phyloP scores from a whole-genome alignment of 2,113 vertebrate species.

The Danionella cerebrum region DNA sequence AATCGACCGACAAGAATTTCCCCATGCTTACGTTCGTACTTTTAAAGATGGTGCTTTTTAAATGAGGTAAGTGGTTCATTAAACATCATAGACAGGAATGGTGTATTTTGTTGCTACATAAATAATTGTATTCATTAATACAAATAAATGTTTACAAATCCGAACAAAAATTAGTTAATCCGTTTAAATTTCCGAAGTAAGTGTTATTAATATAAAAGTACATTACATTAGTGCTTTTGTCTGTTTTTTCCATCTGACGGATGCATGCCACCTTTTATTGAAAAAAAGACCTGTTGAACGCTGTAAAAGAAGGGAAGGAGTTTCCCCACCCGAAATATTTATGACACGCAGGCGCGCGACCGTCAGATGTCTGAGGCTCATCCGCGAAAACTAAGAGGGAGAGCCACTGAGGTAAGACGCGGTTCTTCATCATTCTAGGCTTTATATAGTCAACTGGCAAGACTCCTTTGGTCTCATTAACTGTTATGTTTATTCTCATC shows the following conservation, averaged over 20 bases:
- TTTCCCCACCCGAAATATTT: not conserved
- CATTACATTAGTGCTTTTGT: no score
- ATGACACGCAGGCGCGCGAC: slow-evolving; percentile 11
- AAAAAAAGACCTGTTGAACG: not conserved
- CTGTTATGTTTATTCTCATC: not conserved
- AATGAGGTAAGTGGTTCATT: no score
- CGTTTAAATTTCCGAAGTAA: no score
- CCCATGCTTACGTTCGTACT: no score
- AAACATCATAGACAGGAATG: no score
- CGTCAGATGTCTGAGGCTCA: not conserved
- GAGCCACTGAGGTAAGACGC: slow-evolving; percentile 1
- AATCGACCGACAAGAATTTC: no score
- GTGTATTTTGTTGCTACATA: no score
- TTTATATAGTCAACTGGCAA: not conserved
- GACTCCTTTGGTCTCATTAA: not conserved
- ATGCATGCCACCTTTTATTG: not conserved
- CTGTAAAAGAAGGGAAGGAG: not conserved
- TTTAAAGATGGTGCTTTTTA: no score
- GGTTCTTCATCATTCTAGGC: not conserved
- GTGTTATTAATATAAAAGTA: no score
- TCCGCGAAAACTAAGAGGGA: not conserved
- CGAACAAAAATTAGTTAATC: no score
- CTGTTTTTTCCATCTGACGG: not conserved
- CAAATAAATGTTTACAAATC: no score
- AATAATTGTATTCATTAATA: no score